Conservation (phyloP, 1,140 invertebrate species). For the Bombus ignitus region DNA sequence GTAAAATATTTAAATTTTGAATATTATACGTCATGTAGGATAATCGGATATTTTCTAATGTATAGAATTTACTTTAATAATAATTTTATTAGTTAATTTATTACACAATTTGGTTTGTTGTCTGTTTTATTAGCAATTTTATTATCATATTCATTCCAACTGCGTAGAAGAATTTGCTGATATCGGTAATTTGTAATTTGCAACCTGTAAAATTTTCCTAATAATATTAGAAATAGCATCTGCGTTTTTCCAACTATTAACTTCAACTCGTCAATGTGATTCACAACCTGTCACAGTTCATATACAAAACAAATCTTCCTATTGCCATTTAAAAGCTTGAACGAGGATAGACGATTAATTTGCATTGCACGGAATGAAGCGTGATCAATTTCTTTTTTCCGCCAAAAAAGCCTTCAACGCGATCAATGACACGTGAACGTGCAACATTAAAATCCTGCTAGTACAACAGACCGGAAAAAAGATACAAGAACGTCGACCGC, state of each 20-base stretch:
- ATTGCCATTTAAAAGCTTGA: background rate
- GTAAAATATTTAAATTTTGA: too few relatives aligned
- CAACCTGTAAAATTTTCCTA: too few relatives aligned
- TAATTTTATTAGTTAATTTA: too few relatives aligned
- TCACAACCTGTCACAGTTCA: too few relatives aligned
- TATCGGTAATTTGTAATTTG: too few relatives aligned
- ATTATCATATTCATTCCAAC: too few relatives aligned
- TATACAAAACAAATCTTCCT: too few relatives aligned
- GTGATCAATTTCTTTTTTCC: constrained; percentile 11
- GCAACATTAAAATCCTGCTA: constrained; percentile 16
- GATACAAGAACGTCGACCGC: constrained; percentile 6
- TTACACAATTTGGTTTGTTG: too few relatives aligned
- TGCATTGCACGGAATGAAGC: background rate
- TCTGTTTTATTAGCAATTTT: too few relatives aligned
- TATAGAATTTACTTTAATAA: background rate
- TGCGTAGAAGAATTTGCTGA: too few relatives aligned
- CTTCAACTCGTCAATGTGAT: background rate
- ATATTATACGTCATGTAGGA: too few relatives aligned
- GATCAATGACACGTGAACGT: constrained; percentile 26
- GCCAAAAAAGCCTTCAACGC: constrained; percentile 27
- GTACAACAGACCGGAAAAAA: constrained; percentile 10
- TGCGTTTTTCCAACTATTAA: background rate
- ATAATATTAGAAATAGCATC: background rate
- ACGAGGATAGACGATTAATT: background rate
- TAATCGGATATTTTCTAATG: background rate